Evolutionary conservation across 2,888 invertebrate species (phyloP), one percentile per base, ranked within the genome.

Genomic region (Shargacucullia verbasci): DNA sequence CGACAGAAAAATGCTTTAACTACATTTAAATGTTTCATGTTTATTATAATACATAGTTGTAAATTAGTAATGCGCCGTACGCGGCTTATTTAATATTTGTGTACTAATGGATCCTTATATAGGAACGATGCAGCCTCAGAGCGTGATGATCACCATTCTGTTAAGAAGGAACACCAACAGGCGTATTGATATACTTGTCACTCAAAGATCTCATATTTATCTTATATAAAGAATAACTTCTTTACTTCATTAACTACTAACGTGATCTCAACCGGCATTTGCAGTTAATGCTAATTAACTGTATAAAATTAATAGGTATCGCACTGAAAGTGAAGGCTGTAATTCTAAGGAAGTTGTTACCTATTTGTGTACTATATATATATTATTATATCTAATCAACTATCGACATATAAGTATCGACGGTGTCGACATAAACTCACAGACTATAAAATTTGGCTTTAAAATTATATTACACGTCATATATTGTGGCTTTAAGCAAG

Each of bases 371-470:
- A 88, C 83, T 90, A 86, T 90, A 86, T 88, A 86, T 88, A 46
- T 46, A 87, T 90, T 84, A 86, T 84, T 85, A 85, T 89, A 88
- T 87, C 86, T 89, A 80, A 87, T 86, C 86, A 89, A 88, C 87
- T 91, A 87, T 90, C 86, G 88, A 90, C 87, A 90, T 90, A 78
- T 90, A 90, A 89, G 87, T 87, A 89, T 88, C 87, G 93, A 83
- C 90, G 69, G 69, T 76, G 92, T 91, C 92, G 89, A 85, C 89
- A 90, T 91, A 88, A 94, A 90, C 92, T 90, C 89, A 94, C 94
- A 94, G 94, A 94, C 94, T 94, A 91, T 89, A 56, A 92, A 90
- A 94, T 93, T 94, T 94, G 94, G 94, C 94, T 94, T 94, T 94
- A 94, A 94, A 91, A 84, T 83, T 87, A 88, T 93, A 92, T 91